Evolutionary conservation across 2,797 vertebrate species (phyloP), one percentile per base, ranked within the genome.

Genomic region (Galagoides demidoff): DNA sequence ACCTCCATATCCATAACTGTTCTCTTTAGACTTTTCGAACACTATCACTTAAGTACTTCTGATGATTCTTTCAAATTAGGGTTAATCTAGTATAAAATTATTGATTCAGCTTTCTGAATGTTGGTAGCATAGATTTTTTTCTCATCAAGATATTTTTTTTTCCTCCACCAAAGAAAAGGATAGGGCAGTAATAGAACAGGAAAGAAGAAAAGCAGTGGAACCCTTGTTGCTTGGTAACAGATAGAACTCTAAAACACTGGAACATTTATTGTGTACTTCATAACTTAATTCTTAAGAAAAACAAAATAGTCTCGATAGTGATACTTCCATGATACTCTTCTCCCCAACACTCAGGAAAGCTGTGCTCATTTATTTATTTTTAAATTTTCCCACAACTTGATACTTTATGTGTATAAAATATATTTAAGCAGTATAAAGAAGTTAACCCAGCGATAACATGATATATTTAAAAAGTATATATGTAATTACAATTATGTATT

Each of bases 151-250:
- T 37, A 61, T 79, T 57, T 66, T 12, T 66, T 92, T 88, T 94
- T 92, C 34, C n/a, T 90, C 78, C 87, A 70, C 43, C 68, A 45
- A 95, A 96, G 89, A 61, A 39, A 39, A 89, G 0, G 76, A 59
- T n/a, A 55, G 61, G 37, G 16, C 61, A 90, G 31, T 89, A 92
- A 92, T 81, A 61, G n/a, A 97, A 93, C 12, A 55, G 23, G 29
- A 52, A 0, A 78, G 89, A 45, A 61, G 39, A 49, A 13, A 31
- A 82, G 66, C 5, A n/a, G 85, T 14, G 85, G 79, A 95, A 27
- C 0, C 68, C 34, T 34, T 90, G 94, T 96, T 97, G 79, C 96
- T 95, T 92, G 59, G 96, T 96, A 97, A 97, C 86, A 2, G 25
- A 14, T 27, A 86, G 97, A 98, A 96, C 87, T 85, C 20, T 95